Base-by-base conservation (phyloP, 2,888 invertebrate genomes). In the Nomada ruficornis region DNA sequence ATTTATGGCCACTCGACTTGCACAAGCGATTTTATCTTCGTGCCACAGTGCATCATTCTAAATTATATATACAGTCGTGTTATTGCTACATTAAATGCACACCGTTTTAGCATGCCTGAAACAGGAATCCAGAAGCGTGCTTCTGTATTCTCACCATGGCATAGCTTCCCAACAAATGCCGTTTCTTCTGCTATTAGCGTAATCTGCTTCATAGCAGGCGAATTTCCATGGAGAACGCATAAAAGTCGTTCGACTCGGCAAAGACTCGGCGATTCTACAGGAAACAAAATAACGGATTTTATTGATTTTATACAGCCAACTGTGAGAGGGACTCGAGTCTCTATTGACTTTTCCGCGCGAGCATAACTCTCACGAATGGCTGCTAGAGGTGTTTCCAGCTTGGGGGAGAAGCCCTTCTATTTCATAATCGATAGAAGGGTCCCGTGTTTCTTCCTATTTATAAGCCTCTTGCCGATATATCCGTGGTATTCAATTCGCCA, bases 341-440 rank as follows among this genome's bases (percentile, higher is more conserved):
- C 71, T 82, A 82, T 82, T 82, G 74, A 74, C 82, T 77, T 76
- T 83, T 77, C 69, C 73, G 54, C 36, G 47, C 55, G 62, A 42
- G 57, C 69, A 60, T 72, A 82, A 82, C 78, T 64, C 57, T 62
- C 52, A 5, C 77, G 62, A 65, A 59, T 55, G 71, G 18, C 54
- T 67, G 57, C 55, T 55, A 65, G 77, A 72, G 78, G 75, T 75
- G 64, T 79, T 73, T 68, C 54, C 44, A 57, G 42, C 44, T 50
- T 26, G 23, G 20, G 55, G 23, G 59, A 18, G 77, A 75, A 84
- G 80, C 84, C 77, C 74, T 60, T 26, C 70, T 36, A 55, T 80
- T 83, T 80, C 80, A 77, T 83, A 80, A 84, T 84, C 84, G 83
- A 84, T 83, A 80, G 44, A 65, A 67, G 74, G 60, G 26, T 52